Conservation (phyloP, 2,797 vertebrate species). For the Coluber constrictor region DNA sequence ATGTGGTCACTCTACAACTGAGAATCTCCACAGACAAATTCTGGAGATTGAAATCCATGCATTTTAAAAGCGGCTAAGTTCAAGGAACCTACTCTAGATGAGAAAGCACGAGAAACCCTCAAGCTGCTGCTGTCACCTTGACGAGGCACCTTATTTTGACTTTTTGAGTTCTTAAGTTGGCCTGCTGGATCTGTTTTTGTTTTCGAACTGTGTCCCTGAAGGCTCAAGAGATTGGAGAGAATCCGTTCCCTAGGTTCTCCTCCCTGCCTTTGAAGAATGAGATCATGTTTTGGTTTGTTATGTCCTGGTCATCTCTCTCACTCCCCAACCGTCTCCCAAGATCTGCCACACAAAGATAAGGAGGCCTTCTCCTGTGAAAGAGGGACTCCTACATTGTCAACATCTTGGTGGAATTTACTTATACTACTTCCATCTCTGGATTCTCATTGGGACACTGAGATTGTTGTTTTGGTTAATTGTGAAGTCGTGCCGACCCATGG, state of each 20-base stretch:
- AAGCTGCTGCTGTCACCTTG: neutral
- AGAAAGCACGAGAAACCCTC: no score
- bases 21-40: neutral
- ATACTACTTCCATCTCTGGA: neutral
- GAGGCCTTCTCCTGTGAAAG: neutral
- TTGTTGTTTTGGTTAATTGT: no score
- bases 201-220: neutral
- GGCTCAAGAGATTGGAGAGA: neutral
- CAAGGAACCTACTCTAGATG: neutral
- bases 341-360: neutral
- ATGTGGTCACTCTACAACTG: no score
- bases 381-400: neutral
- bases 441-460: neutral
- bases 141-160: neutral
- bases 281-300: neutral
- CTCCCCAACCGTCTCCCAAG: no score
- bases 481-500: no score
- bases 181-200: neutral
- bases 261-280: neutral
- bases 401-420: neutral
- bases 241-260: neutral
- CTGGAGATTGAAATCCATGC: neutral
- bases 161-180: neutral
- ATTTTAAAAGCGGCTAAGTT: neutral
- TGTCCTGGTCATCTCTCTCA: neutral